A percentile compares a stretch with the other conserved stretches of the same genome.
Evolutionary conservation across 2,113 vertebrate genomes (phyloP).

Genomic region (Myanophis thanlyinensis): DNA sequence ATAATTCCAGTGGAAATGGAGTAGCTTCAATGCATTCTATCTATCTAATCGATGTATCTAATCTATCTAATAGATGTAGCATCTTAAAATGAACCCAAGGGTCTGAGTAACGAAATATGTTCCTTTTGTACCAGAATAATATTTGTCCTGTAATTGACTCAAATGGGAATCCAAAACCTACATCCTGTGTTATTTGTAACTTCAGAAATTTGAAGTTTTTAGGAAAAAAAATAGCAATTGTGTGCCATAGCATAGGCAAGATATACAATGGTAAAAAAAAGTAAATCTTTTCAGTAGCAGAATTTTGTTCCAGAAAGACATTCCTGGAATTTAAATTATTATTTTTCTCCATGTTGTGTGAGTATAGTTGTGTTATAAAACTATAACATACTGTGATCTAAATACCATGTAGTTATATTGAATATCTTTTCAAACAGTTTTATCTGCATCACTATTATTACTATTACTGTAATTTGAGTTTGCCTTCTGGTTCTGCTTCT

Average conservation of each 20-base stretch:
- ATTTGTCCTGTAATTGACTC: background rate
- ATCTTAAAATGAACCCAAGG: background rate
- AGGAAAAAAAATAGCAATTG: background rate
- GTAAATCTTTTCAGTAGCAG: background rate
- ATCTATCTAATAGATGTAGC: background rate
- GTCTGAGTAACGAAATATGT: background rate
- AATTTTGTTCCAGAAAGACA: background rate
- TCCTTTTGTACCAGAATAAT: background rate
- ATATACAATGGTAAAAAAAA: background rate
- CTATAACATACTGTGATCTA: background rate
- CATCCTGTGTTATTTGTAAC: background rate
- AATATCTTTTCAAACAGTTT: background rate
- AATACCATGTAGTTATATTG: background rate
- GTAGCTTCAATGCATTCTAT: background rate
- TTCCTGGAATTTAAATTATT: background rate
- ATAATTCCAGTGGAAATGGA: background rate
- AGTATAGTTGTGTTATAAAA: background rate
- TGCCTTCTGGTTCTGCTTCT: conserved; percentile 17
- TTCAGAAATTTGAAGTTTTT: background rate
- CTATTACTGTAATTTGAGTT: conserved; percentile 15
- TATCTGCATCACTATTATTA: background rate
- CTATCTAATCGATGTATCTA: too few relatives aligned
- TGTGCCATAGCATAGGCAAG: background rate
- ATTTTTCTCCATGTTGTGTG: background rate
- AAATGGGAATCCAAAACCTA: background rate